Base-by-base conservation (phyloP, 2,113 vertebrate genomes). In the Tupaia tana region DNA sequence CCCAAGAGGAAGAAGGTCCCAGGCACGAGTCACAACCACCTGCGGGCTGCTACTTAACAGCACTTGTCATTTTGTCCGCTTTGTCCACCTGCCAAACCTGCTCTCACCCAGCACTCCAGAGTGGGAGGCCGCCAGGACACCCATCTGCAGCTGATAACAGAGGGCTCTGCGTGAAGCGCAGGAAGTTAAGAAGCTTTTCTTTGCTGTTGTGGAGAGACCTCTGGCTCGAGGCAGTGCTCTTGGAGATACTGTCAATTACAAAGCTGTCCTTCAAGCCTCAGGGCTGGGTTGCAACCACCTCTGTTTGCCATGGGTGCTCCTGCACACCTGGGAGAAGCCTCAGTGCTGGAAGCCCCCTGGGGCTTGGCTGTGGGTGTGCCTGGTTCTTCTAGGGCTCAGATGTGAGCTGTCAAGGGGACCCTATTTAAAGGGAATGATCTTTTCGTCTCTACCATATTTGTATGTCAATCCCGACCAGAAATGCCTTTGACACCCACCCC, bases 121-220 rank as follows among this genome's bases (percentile, higher is more conserved):
- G 86, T 7, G 81, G 93, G 89, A 31, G 92, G 95, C 24, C 14
- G 52, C 61, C 0, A 11, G 61, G 73, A 61, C 56, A 61, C 79
- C 43, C 94, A 84, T 92, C 92, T 67, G 95, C 7, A 11, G 79
- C 94, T 59, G 80, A 95, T 87, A 96, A 95, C 75, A 63, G 81
- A 74, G 29, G 52, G 86, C 71, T 85, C 31, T 54, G 78, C 22
- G 16, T 0, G 43, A 52, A 71, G 77, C 6, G 2, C 61, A 15
- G 63, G 93, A 63, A 90, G 81, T 27, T 92, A 92, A 92, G 95
- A 94, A 63, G 95, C 92, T 96, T 97, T 96, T 91, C 97, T 85
- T 64, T 70, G 95, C 83, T 52, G 89, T 79, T 13, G 86, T 58
- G 69, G 58, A 73, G 95, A 88, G 96, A 94, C 93, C 93, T 94